Base-by-base conservation (phyloP, 2,888 invertebrate species). In the Microctonus brassicae region DNA sequence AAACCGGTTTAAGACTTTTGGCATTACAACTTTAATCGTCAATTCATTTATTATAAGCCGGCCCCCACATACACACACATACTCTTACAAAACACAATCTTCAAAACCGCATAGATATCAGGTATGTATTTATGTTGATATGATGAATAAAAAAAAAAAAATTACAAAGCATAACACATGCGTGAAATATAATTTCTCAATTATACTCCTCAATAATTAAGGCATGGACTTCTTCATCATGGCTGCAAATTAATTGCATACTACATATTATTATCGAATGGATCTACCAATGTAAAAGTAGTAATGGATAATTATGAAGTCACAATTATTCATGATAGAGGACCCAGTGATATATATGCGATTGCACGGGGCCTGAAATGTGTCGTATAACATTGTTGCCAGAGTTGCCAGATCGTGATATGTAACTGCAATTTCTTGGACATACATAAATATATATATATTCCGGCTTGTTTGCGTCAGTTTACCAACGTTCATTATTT, bases 391-490 rank as follows among this genome's bases (percentile, higher is more conserved):
- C 81, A 78, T 76, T 73, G 81, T 82, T 82, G 82, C 82, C 82
- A 81, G 79, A 79, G 81, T 82, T 82, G 82, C 82, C 82, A 81
- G 79, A 79, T 82, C 68, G 76, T 64, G n/a, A n/a, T n/a, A n/a
- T n/a, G n/a, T 70, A 70, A 77, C 76, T 76, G 79, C 75, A 79
- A 64, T 57, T 63, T 64, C 55, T 61, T 61, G 68, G 20, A 57
- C 57, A 70, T 55, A 62, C 11, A 65, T 76, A 76, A n/a, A n/a
- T n/a, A n/a, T n/a, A n/a, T n/a, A 72, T 70, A 73, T 63, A 73
- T 67, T 76, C 77, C 78, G 47, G 78, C 64, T 77, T 73, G 74
- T 68, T 78, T 52, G 66, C 72, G 76, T 69, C 58, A 75, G 72
- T 69, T 70, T 64, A n/a, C 52, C 55, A 52, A 61, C 20, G 42